phyloP scores from a whole-genome alignment of 2,113 vertebrate species.

The Halcyon senegalensis region DNA sequence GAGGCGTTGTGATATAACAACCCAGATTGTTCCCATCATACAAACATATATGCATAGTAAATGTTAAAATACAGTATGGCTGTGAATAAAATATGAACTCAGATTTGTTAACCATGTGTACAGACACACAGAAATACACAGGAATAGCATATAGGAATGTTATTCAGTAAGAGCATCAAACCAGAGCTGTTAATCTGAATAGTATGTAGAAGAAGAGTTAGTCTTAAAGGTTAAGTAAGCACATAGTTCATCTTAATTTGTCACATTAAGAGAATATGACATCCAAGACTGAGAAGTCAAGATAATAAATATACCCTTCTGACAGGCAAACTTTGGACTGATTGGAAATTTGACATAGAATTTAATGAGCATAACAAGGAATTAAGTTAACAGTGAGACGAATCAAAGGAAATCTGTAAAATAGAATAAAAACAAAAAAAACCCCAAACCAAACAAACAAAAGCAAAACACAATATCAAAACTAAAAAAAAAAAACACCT shows the following conservation, averaged over 20 bases:
- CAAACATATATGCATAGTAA: not conserved
- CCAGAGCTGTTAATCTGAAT: not conserved
- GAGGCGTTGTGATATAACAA: not conserved
- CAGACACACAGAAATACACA: not conserved
- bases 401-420: not conserved
- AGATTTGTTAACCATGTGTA: constrained; percentile 1
- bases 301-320: not conserved
- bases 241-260: not conserved
- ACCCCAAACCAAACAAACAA: too few species aligned
- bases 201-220: not conserved
- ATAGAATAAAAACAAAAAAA: not conserved
- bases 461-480: too few species aligned
- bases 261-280: not conserved
- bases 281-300: not conserved
- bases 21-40: not conserved
- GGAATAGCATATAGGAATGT: not conserved
- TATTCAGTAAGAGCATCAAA: not conserved
- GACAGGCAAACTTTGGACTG: not conserved
- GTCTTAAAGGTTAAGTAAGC: not conserved
- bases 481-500: too few species aligned
- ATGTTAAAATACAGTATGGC: not conserved
- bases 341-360: not conserved
- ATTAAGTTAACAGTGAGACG: not conserved
- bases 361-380: not conserved
- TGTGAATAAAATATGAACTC: constrained; percentile 24